A percentile compares a stretch with the other conserved stretches of the same genome.
phyloP scores from a whole-genome alignment of 2,797 vertebrate species.

The Erithacus rubecula region DNA sequence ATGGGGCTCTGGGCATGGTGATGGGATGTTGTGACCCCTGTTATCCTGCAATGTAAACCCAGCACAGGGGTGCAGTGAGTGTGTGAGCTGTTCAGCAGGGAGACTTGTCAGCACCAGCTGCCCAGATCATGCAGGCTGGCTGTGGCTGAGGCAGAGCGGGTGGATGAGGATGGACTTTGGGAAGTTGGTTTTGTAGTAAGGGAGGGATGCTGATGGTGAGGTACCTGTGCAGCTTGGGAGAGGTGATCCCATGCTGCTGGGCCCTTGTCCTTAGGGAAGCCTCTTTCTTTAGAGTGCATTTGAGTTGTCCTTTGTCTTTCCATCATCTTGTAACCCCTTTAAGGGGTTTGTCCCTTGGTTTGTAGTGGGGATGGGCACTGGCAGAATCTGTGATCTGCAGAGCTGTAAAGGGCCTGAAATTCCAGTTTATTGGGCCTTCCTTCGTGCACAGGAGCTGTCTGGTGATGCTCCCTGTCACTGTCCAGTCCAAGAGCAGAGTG shows the following conservation, averaged over 20 bases:
- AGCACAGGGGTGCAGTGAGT: neutral
- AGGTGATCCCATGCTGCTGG: neutral
- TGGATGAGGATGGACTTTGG: neutral
- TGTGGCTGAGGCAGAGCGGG: neutral
- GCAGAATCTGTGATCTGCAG: neutral
- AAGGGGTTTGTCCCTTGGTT: neutral
- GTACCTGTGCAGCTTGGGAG: neutral
- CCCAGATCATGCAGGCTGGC: neutral
- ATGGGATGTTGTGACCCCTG: neutral
- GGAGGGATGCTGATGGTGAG: neutral
- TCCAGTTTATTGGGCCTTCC: neutral
- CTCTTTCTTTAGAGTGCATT: neutral
- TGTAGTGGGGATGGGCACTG: neutral
- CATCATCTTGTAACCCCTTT: neutral
- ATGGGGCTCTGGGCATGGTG: neutral
- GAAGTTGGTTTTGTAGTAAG: neutral
- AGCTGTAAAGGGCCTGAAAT: neutral
- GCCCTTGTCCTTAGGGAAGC: neutral
- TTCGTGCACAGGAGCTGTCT: accelerated
- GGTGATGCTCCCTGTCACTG: neutral
- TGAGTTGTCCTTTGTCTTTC: neutral
- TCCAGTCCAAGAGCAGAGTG: neutral
- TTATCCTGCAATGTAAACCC: neutral
- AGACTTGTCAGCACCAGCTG: neutral
- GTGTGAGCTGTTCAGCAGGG: neutral